Evolutionary conservation across 2,113 vertebrate genomes (phyloP).

Genomic region (Synchiropus splendidus): DNA sequence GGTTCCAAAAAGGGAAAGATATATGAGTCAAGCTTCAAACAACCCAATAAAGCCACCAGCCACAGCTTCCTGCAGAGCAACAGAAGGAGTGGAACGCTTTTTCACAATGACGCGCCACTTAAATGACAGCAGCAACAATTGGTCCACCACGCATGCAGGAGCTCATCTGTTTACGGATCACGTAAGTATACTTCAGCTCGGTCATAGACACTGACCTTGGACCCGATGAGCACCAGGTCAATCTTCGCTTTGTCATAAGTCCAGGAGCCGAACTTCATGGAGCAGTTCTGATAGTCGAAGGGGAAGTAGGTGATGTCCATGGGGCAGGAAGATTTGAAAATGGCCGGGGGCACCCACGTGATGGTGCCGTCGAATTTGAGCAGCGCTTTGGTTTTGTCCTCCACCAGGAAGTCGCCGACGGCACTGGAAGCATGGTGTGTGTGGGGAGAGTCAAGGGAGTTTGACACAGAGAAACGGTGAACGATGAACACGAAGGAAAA

Average conservation of each 20-base stretch:
- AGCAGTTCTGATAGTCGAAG: slow-evolving; percentile 97
- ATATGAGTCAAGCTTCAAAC: too few relatives aligned
- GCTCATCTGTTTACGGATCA: too few relatives aligned
- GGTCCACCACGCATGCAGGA: too few relatives aligned
- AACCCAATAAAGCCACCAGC: too few relatives aligned
- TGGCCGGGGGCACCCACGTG: slow-evolving; percentile 89
- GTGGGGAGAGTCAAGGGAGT: not conserved
- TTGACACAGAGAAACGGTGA: not conserved
- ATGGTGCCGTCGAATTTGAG: slow-evolving; percentile 86
- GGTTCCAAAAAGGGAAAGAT: too few relatives aligned
- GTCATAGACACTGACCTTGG: slow-evolving; percentile 67
- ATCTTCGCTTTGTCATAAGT: slow-evolving; percentile 97
- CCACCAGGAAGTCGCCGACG: slow-evolving; percentile 89
- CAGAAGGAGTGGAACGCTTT: too few relatives aligned
- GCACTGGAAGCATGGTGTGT: slow-evolving; percentile 48
- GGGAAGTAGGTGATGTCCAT: slow-evolving; percentile 99
- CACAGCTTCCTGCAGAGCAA: too few relatives aligned
- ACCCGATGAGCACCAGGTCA: slow-evolving; percentile 87
- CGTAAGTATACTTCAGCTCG: not conserved
- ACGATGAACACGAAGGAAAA: too few relatives aligned
- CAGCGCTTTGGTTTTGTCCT: slow-evolving; percentile 91
- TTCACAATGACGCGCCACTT: too few relatives aligned
- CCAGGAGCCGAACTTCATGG: slow-evolving; percentile 97
- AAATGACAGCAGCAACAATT: too few relatives aligned
- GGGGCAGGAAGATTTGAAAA: slow-evolving; percentile 97